Evolutionary conservation across 2,888 invertebrate genomes (phyloP).

Genomic region (Eucera pruinosa): DNA sequence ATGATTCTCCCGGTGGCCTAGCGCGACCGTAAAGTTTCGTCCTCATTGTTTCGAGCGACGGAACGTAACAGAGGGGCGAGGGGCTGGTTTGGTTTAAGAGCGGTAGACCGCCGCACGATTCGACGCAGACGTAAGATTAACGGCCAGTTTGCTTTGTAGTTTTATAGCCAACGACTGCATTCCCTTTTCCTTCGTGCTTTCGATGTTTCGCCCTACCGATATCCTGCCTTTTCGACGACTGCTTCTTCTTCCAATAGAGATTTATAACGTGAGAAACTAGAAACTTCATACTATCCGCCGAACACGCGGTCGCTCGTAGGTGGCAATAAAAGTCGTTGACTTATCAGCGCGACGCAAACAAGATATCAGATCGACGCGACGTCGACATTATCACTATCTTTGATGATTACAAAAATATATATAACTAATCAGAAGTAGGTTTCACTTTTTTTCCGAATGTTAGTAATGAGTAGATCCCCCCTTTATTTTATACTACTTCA

Average conservation of each 20-base stretch:
- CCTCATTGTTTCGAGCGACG: constrained; percentile 75
- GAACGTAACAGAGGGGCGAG: constrained; percentile 28
- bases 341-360: no score
- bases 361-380: no score
- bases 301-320: neutral
- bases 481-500: no score
- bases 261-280: constrained; percentile 13
- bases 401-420: no score
- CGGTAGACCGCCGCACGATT: constrained; percentile 60
- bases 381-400: no score
- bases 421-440: no score
- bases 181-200: constrained; percentile 2
- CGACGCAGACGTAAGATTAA: constrained; percentile 71
- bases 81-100: constrained; percentile 60
- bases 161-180: constrained; percentile 40
- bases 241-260: constrained; percentile 22
- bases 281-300: neutral
- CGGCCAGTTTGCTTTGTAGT: constrained; percentile 71
- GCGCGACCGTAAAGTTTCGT: constrained; percentile 76
- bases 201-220: constrained; percentile 34
- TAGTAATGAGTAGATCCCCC: no score
- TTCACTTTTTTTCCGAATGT: no score
- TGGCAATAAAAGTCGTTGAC: neutral
- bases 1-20: constrained; percentile 73
- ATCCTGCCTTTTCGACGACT: constrained; percentile 8